Evolutionary conservation across 2,888 invertebrate genomes (phyloP), one percentile per base, ranked within the genome.

Genomic region (Caenorhabditis uteleia): DNA sequence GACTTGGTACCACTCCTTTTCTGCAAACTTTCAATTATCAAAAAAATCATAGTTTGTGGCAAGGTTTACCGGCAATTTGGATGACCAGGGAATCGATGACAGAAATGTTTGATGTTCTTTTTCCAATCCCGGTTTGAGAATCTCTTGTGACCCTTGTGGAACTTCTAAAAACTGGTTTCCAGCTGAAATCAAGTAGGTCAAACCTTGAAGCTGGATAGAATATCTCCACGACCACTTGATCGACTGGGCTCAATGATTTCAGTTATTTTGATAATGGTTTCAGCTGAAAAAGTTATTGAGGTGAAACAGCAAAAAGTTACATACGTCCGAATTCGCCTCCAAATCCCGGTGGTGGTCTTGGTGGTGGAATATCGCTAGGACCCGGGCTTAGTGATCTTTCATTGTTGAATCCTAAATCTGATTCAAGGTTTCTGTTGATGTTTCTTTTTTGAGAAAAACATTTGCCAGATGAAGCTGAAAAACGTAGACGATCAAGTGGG

Each of bases 391-490:
- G n/a, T n/a, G n/a, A n/a, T n/a, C n/a, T n/a, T n/a, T n/a, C n/a
- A n/a, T n/a, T n/a, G n/a, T n/a, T n/a, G n/a, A n/a, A n/a, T n/a
- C n/a, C n/a, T n/a, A n/a, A n/a, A n/a, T n/a, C n/a, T n/a, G n/a
- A n/a, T n/a, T n/a, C n/a, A n/a, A n/a, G n/a, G n/a, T n/a, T n/a
- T n/a, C n/a, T n/a, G n/a, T n/a, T n/a, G n/a, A n/a, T n/a, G n/a
- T n/a, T n/a, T n/a, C n/a, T n/a, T n/a, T n/a, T n/a, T n/a, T n/a
- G 90, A 89, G 88, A 97, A 0, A 97, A 97, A 54, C 54, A 74
- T n/a, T 69, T 97, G 34, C 89, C 89, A 44, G 87, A 89, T 0
- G 86, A 87, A 45, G 90, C 91, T 86, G 91, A 92, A 14, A 40
- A 94, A 0, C 86, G 95, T 59, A 87, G 94, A 70, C 93, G 93